Percentiles rank a stretch among this genome's conserved stretches.
phyloP scores from a whole-genome alignment of 2,797 vertebrate genomes.

The Poecilia velifera region DNA sequence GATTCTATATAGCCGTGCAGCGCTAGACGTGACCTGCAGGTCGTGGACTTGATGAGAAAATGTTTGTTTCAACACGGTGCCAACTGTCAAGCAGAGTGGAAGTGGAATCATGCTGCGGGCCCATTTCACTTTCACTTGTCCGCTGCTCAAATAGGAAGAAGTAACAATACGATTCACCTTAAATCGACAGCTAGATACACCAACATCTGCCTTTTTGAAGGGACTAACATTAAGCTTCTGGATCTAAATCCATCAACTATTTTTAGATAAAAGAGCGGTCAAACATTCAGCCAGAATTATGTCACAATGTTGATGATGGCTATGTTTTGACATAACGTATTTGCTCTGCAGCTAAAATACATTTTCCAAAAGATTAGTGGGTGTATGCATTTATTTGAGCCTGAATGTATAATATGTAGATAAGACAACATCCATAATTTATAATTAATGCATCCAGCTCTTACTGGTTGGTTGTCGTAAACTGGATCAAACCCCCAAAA shows the following conservation, averaged over 20 bases:
- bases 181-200: not conserved
- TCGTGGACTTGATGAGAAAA: not conserved
- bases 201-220: too few species aligned
- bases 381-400: not conserved
- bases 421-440: not conserved
- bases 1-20: not conserved
- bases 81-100: not conserved
- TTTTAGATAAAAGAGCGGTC: not conserved
- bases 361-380: not conserved
- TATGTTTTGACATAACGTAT: not conserved
- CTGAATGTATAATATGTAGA: not conserved
- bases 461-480: not conserved
- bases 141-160: not conserved
- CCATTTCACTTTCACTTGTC: not conserved
- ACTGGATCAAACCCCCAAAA: not conserved
- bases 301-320: too few species aligned
- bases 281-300: too few species aligned
- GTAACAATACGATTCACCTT: not conserved
- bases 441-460: not conserved
- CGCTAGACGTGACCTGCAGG: not conserved
- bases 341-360: not conserved
- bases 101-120: not conserved
- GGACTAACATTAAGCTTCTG: not conserved
- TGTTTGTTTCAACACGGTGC: not conserved
- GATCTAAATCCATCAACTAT: not conserved